These are phyloP conservation scores for Clarias fuscus DNA, from an alignment of 2,797 vertebrate species.

Conservation along the genomic window DNA sequence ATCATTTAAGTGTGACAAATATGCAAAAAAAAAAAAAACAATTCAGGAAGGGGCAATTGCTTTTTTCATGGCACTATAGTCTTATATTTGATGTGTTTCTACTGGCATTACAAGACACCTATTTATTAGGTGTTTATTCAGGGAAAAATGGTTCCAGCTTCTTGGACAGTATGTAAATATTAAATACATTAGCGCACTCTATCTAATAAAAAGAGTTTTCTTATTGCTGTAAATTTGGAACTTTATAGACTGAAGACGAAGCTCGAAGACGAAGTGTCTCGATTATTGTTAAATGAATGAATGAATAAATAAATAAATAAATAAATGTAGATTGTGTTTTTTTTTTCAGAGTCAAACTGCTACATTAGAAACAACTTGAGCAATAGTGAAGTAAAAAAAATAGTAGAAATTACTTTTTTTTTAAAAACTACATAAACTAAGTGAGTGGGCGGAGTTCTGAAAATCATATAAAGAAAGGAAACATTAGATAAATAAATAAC, in stretches of 20 bases:
- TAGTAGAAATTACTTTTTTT: not conserved
- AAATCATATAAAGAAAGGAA: not conserved
- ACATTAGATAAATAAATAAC: not conserved
- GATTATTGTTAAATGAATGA: not conserved
- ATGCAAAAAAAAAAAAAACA: too few species aligned
- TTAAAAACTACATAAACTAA: not conserved
- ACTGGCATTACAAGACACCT: not conserved
- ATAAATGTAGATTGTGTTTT: not conserved
- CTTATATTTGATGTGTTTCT: not conserved
- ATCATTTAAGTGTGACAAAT: too few species aligned
- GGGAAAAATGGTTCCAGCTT: not conserved
- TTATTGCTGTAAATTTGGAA: not conserved
- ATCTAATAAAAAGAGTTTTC: not conserved
- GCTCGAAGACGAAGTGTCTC: too few species aligned
- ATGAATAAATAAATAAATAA: not conserved
- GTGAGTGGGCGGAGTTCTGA: not conserved
- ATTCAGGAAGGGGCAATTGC: too few species aligned
- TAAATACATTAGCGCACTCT: not conserved
- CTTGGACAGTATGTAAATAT: not conserved
- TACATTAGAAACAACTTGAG: not conserved
- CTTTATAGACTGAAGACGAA: not conserved
- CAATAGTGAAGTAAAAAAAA: not conserved
- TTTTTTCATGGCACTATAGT: not conserved
- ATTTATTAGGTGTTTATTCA: not conserved
- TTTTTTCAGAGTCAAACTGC: not conserved